Evolutionary conservation across 2,797 vertebrate genomes (phyloP).

Genomic region (Sus cebifrons): DNA sequence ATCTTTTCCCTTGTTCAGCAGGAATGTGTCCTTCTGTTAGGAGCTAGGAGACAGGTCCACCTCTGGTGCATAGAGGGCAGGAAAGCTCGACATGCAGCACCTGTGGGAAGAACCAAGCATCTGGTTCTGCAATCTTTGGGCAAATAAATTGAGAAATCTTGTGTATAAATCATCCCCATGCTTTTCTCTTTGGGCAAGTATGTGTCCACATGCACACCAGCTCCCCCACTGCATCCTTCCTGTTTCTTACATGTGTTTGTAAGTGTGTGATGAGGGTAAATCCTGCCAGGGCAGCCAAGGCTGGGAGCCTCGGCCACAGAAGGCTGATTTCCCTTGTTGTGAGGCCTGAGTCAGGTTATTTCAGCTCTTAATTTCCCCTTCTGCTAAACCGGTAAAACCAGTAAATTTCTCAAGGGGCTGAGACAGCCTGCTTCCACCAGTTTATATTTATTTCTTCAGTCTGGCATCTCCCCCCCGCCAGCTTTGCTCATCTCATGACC

Average conservation of each 20-base stretch:
- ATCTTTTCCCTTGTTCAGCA: background rate
- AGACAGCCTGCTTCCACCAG: background rate
- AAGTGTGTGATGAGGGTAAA: background rate
- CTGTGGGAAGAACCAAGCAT: background rate
- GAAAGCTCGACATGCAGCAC: background rate
- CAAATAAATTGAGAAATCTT: background rate
- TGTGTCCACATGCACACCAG: fast-evolving
- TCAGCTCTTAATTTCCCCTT: background rate
- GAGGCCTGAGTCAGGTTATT: background rate
- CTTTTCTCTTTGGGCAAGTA: background rate
- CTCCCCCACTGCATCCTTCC: background rate
- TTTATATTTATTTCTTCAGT: background rate
- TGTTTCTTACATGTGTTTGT: background rate
- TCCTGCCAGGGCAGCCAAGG: background rate
- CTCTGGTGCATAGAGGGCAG: background rate
- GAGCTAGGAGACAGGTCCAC: background rate
- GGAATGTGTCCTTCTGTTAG: background rate
- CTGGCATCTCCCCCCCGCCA: background rate
- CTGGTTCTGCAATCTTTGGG: background rate
- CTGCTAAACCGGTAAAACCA: background rate
- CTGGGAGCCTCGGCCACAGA: background rate
- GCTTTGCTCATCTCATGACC: background rate
- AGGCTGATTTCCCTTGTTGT: background rate
- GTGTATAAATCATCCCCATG: background rate
- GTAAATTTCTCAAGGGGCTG: background rate